A percentile compares a stretch with the other conserved stretches of the same genome.
Evolutionary conservation across 2,888 invertebrate species (phyloP).

Genomic region (Calameuta filiformis): DNA sequence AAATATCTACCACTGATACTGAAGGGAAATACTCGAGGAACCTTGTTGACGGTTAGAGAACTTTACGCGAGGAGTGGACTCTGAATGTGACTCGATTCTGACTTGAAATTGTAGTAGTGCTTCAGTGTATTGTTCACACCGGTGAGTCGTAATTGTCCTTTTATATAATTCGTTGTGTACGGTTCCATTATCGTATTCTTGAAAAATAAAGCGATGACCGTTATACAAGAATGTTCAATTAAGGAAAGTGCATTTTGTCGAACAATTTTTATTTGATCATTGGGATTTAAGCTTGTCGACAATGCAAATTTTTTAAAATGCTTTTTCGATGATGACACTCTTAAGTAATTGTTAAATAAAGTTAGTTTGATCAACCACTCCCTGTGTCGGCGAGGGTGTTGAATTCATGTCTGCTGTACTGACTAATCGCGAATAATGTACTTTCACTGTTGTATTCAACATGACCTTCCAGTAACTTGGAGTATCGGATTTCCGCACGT

Average conservation of each 20-base stretch:
- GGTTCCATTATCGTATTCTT: neutral
- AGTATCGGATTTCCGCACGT: neutral
- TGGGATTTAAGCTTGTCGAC: neutral
- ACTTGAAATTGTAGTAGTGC: neutral
- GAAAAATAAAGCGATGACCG: neutral
- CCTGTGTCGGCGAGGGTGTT: neutral
- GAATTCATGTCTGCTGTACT: neutral
- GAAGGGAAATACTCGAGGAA: neutral
- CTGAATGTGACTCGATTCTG: neutral
- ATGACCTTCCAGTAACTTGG: neutral
- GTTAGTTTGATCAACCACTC: neutral
- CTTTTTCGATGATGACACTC: neutral
- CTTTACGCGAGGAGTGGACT: neutral
- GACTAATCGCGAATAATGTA: neutral
- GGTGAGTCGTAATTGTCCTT: neutral
- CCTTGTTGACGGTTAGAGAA: neutral
- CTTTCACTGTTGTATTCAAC: neutral
- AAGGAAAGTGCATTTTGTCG: neutral
- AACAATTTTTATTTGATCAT: neutral
- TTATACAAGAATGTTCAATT: neutral
- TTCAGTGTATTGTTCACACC: neutral
- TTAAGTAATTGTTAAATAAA: neutral
- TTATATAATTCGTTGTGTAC: neutral
- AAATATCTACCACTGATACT: neutral
- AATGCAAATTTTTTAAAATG: neutral